phyloP scores from a whole-genome alignment of 2,113 vertebrate species.

The Myiopsitta monachus region DNA sequence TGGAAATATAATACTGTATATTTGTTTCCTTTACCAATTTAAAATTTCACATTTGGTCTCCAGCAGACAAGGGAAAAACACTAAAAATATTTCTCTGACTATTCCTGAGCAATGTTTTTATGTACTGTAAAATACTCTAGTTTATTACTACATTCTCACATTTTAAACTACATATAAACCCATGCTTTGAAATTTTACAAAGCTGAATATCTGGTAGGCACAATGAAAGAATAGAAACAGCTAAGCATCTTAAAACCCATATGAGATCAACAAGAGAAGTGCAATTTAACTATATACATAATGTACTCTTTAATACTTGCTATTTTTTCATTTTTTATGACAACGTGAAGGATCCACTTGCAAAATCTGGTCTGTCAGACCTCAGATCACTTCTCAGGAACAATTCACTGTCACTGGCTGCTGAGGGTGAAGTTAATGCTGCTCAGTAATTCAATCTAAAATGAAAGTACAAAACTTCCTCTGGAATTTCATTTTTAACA shows the following conservation, averaged over 20 bases:
- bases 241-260: slow-evolving; percentile 30
- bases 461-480: neutral
- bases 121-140: slow-evolving; percentile 34
- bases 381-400: neutral
- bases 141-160: slow-evolving; percentile 14
- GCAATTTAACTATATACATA: slow-evolving; percentile 38
- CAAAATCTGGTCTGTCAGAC: neutral
- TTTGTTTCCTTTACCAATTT: neutral
- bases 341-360: neutral
- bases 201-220: slow-evolving; percentile 41
- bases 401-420: neutral
- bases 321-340: neutral
- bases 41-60: slow-evolving; percentile 43
- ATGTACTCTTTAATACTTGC: neutral
- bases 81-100: slow-evolving; percentile 41
- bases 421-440: neutral
- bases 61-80: neutral
- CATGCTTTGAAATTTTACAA: slow-evolving; percentile 52
- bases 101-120: slow-evolving; percentile 55
- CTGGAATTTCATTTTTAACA: neutral
- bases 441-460: neutral
- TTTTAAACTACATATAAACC: slow-evolving; percentile 40
- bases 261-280: slow-evolving; percentile 26
- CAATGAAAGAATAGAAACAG: slow-evolving; percentile 11
- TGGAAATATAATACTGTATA: neutral